Evolutionary conservation across 2,797 vertebrate species (phyloP), one percentile per base, ranked within the genome.

Genomic region (Sebastes jordani): DNA sequence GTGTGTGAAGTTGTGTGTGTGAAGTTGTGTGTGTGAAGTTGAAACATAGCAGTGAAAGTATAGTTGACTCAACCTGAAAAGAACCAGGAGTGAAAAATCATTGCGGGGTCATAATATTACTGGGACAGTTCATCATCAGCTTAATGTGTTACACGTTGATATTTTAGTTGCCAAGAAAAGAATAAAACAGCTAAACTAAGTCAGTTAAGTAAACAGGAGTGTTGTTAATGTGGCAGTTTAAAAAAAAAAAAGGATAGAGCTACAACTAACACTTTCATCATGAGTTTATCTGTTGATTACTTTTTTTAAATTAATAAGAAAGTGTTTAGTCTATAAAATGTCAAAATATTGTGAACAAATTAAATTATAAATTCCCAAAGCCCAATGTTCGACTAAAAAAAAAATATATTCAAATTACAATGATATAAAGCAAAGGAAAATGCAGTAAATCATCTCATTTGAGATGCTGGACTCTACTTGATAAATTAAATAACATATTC

Each of bases 21-120:
- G 58, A 67, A 6, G 18, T 23, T 80, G 61, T 20, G 61, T 23
- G 65, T 82, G 74, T 78, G 59, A 81, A 76, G 68, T 61, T 77
- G 61, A 88, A 84, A 86, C 60, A 23, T 25, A 25, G 62, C 72
- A 88, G 81, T 90, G 88, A 90, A 91, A 90, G 34, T 36, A 36
- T 11, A 36, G 88, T 76, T 93, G 91, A 93, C 61, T 94, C 91
- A 93, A 62, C 68, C 32, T 84, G 89, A 91, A 79, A 89, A 78
- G 56, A 67, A 32, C 29, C 3, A 32, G 61, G n/a, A 74, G 64
- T 82, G 76, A 88, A 82, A 90, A 77, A 70, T 76, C 2, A 20
- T 32, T 22, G 9, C 13, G 3, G 30, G 66, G 71, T 89, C 55
- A 38, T 59, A 81, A 46, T 61, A 81, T 80, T 27, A 64, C 70